phyloP scores from a whole-genome alignment of 2,113 vertebrate species.

The Eurypyga helias region DNA sequence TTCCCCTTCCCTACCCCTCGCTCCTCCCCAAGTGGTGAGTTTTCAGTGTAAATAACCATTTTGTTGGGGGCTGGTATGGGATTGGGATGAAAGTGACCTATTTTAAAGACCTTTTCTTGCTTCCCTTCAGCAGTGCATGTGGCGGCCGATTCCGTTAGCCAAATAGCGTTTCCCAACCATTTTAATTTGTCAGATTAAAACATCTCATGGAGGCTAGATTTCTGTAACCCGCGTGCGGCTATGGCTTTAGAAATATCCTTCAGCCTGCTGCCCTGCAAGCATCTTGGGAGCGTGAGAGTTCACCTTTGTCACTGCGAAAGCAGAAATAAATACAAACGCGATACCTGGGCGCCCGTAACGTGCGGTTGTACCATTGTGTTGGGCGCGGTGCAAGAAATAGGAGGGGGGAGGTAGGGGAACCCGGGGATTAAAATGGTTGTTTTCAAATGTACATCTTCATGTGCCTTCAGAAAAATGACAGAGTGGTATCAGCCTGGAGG shows the following conservation, averaged over 20 bases:
- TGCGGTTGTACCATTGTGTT: constrained; percentile 49
- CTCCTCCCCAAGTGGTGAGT: constrained; percentile 42
- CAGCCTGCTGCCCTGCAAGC: constrained; percentile 26
- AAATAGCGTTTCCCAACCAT: constrained; percentile 61
- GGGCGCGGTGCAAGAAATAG: constrained; percentile 52
- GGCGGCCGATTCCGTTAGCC: constrained; percentile 41
- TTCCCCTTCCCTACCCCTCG: constrained; percentile 6
- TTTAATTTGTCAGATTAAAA: constrained; percentile 53
- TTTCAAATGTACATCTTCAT: constrained; percentile 8
- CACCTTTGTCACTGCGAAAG: constrained; percentile 43
- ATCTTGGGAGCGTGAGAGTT: constrained; percentile 36
- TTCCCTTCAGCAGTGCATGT: constrained; percentile 26
- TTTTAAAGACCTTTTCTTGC: constrained; percentile 54
- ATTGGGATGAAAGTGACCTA: constrained; percentile 65
- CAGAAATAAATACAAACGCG: not conserved
- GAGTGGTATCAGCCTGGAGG: not conserved
- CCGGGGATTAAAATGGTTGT: constrained; percentile 49
- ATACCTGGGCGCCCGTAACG: not conserved
- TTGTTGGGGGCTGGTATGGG: constrained; percentile 35
- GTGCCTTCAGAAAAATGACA: not conserved
- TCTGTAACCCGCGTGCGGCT: not conserved
- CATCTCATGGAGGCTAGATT: constrained; percentile 40
- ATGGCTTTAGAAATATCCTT: constrained; percentile 9
- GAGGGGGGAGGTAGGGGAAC: not conserved
- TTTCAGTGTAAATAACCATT: constrained; percentile 62